Conservation (phyloP, 2,888 invertebrate species). For the Leptinotarsa rubiginosa region DNA sequence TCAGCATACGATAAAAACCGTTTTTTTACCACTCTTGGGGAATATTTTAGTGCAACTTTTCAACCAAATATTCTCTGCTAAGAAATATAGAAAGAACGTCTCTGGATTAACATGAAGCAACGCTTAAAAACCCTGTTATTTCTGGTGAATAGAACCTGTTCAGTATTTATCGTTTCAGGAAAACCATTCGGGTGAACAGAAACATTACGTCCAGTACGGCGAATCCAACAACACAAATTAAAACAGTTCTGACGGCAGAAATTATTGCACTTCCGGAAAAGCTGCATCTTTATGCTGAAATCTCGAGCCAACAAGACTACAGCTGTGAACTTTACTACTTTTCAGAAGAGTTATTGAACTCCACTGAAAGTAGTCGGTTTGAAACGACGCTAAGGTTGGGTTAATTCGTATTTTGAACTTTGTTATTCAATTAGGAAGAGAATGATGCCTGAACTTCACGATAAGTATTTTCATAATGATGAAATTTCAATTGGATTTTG, state of each 20-base stretch:
- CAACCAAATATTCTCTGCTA: too few species aligned
- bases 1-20: too few species aligned
- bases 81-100: not conserved
- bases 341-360: constrained; percentile 14
- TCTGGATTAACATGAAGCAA: not conserved
- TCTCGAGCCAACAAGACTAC: constrained; percentile 21
- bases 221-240: constrained; percentile 11
- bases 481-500: too few species aligned
- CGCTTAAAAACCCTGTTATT: not conserved
- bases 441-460: not conserved
- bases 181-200: constrained; percentile 10
- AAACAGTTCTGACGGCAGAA: constrained; percentile 26
- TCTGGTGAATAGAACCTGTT: not conserved
- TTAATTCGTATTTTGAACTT: not conserved
- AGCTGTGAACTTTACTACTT: constrained; percentile 12
- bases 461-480: not conserved
- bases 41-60: too few species aligned
- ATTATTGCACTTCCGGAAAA: constrained; percentile 13
- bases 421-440: not conserved
- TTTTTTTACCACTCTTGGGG: too few species aligned
- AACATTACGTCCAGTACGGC: constrained; percentile 11
- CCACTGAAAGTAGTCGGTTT: not conserved
- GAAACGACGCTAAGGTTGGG: not conserved
- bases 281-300: constrained; percentile 11
- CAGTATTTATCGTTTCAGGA: constrained; percentile 24